These are phyloP conservation scores for Tympanuchus pallidicinctus DNA, from an alignment of 2,113 vertebrate genomes.

Conservation along the genomic window DNA sequence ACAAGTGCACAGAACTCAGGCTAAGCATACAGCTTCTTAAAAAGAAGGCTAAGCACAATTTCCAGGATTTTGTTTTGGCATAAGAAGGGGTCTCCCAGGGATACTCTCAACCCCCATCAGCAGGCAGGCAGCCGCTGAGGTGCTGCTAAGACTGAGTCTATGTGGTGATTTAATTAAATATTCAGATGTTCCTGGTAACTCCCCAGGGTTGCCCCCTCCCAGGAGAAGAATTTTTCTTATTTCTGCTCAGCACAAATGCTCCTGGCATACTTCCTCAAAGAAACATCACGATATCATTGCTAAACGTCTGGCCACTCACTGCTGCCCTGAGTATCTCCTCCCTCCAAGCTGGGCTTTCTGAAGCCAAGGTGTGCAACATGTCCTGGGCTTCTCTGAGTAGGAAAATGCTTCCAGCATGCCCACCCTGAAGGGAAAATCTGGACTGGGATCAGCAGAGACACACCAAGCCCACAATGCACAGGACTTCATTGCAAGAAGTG, in stretches of 20 bases:
- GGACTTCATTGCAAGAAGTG: not conserved
- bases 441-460: not conserved
- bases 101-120: not conserved
- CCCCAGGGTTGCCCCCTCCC: not conserved
- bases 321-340: not conserved
- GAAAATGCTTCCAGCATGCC: not conserved
- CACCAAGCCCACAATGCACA: not conserved
- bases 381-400: not conserved
- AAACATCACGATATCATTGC: not conserved
- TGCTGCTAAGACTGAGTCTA: not conserved
- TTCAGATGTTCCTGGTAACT: not conserved
- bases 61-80: not conserved
- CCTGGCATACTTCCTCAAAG: not conserved
- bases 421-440: not conserved
- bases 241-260: not conserved
- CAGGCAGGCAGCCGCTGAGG: not conserved
- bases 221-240: not conserved
- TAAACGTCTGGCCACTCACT: not conserved
- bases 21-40: not conserved
- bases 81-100: not conserved
- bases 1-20: not conserved
- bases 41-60: not conserved
- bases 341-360: not conserved
- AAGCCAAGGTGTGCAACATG: not conserved
- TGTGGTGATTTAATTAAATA: constrained; percentile 1